Conservation (phyloP, 2,113 vertebrate genomes). For the Chelonoidis abingdonii region DNA sequence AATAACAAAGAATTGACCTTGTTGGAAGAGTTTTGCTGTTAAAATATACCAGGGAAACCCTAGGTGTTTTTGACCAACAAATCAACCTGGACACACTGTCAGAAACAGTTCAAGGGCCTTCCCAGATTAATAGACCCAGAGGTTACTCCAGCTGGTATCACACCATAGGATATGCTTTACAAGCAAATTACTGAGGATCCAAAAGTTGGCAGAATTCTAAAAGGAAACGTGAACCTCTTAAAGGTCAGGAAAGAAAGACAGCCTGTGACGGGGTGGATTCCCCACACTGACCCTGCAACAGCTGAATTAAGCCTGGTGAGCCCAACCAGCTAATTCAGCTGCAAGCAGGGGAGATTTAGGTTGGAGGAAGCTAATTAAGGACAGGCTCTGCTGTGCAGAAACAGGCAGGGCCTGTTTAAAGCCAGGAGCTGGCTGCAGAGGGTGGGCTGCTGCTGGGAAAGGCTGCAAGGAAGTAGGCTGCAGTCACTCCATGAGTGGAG, state of each 20-base stretch:
- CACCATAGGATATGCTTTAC: neutral
- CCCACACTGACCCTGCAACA: neutral
- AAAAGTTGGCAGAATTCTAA: neutral
- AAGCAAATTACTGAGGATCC: neutral
- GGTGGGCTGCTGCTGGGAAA: neutral
- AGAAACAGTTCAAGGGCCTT: neutral
- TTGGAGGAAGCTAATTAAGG: neutral
- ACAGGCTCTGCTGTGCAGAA: neutral
- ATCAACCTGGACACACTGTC: neutral
- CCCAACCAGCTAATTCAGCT: neutral
- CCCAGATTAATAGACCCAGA: neutral
- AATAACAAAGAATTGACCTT: neutral
- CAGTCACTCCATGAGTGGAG: neutral
- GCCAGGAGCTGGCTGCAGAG: neutral
- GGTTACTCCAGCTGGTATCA: neutral
- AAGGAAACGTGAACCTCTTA: neutral
- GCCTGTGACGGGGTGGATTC: neutral
- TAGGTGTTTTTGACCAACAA: neutral
- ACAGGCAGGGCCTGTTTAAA: neutral
- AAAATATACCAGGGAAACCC: neutral
- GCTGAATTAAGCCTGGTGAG: neutral
- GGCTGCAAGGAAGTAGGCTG: neutral
- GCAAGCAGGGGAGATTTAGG: neutral
- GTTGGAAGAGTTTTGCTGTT: neutral
- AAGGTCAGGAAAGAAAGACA: neutral